These are phyloP conservation scores for Cryptomyrus ogoouensis DNA, from an alignment of 2,113 vertebrate species.

Conservation along the genomic window DNA sequence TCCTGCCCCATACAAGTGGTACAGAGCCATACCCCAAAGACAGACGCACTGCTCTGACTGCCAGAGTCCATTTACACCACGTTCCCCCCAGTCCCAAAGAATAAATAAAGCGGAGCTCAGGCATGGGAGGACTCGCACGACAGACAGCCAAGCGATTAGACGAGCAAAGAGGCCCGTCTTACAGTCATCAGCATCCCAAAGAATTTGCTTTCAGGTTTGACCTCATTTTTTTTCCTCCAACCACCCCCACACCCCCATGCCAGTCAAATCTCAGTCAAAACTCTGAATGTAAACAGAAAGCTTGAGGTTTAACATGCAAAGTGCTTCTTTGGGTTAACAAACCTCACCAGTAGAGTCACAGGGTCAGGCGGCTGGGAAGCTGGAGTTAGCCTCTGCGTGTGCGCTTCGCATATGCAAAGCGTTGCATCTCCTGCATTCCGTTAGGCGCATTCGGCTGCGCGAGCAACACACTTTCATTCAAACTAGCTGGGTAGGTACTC, in stretches of 20 bases:
- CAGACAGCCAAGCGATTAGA: not conserved
- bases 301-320: conserved; percentile 46
- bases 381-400: conserved; percentile 15
- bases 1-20: not conserved
- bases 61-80: not conserved
- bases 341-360: conserved; percentile 17
- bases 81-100: not conserved
- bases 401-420: conserved; percentile 60
- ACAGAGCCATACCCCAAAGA: not conserved
- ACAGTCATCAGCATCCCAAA: not conserved
- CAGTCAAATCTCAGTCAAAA: conserved; percentile 35
- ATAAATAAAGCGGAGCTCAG: not conserved
- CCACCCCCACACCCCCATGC: not conserved
- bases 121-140: not conserved
- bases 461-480: conserved; percentile 25
- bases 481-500: not conserved
- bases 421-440: conserved; percentile 7
- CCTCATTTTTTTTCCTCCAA: conserved; percentile 30
- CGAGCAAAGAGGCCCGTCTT: not conserved
- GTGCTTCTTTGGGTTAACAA: conserved; percentile 9
- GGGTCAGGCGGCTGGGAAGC: conserved; percentile 30
- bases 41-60: not conserved
- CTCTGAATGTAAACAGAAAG: conserved; percentile 43
- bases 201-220: conserved; percentile 39
- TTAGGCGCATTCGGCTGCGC: not conserved